Evolutionary conservation across 2,888 invertebrate species (phyloP).

Genomic region (Apoderus coryli): DNA sequence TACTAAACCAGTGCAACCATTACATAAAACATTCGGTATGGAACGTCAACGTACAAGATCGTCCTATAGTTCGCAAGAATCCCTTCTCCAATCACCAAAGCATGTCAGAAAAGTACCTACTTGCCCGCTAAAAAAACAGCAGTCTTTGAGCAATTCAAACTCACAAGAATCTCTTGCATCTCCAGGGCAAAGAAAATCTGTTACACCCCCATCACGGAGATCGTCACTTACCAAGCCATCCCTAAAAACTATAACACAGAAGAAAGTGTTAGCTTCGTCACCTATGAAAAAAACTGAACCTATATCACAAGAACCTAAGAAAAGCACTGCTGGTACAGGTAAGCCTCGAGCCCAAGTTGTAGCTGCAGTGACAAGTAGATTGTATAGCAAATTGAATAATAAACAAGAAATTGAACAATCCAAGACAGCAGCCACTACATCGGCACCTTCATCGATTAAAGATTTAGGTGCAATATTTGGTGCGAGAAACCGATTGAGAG

Average conservation of each 20-base stretch:
- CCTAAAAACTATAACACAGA: constrained; percentile 15
- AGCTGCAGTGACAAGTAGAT: constrained; percentile 52
- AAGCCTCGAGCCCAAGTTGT: constrained; percentile 51
- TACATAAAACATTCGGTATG: constrained; percentile 27
- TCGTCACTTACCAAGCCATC: constrained; percentile 4
- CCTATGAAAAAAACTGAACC: constrained; percentile 23
- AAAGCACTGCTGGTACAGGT: constrained; percentile 24
- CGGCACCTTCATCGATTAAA: constrained; percentile 18
- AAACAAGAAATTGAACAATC: constrained; percentile 30
- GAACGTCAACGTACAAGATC: constrained; percentile 20
- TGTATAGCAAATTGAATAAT: constrained; percentile 47
- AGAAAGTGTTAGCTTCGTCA: constrained; percentile 13
- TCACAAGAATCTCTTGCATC: constrained; percentile 16
- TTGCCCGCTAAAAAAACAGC: constrained; percentile 3
- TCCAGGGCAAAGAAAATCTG: constrained; percentile 21
- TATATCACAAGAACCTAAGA: constrained; percentile 20
- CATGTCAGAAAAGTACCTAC: constrained; percentile 7
- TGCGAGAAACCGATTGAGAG: constrained; percentile 41
- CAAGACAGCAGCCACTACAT: constrained; percentile 1
- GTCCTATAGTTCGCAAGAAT: constrained; percentile 22
- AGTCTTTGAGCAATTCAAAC: constrained; percentile 7
- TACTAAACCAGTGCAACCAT: too few relatives aligned
- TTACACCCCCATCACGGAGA: constrained; percentile 6
- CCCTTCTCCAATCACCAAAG: constrained; percentile 19
- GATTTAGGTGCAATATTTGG: constrained; percentile 44